Conservation (phyloP, 2,888 invertebrate genomes). For the Hypercompe scribonia region DNA sequence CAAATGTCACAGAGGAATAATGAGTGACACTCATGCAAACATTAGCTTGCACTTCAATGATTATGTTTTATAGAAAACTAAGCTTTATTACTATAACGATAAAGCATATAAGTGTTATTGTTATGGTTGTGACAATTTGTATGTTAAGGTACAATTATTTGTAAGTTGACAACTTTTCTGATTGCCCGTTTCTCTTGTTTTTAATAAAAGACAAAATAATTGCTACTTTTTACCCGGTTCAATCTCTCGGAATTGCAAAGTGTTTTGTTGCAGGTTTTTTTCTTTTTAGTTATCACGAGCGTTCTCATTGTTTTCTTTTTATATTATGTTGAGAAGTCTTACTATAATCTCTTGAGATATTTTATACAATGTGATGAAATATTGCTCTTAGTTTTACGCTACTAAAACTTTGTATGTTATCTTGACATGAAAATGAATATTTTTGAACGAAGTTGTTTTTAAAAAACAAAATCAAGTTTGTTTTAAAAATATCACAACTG, state of each 20-base stretch:
- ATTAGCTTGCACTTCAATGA: not conserved
- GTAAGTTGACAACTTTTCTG: conserved; percentile 32
- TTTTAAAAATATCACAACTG: too few relatives aligned
- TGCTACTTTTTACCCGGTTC: conserved; percentile 25
- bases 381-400: too few relatives aligned
- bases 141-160: conserved; percentile 29
- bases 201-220: conserved; percentile 38
- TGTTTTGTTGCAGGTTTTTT: conserved; percentile 24
- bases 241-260: conserved; percentile 26
- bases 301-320: conserved; percentile 20
- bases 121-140: not conserved
- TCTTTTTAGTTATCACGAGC: conserved; percentile 20
- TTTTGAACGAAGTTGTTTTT: not conserved
- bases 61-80: conserved; percentile 3
- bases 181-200: conserved; percentile 28
- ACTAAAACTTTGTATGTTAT: not conserved
- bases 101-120: not conserved
- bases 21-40: conserved; percentile 27
- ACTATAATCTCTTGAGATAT: conserved; percentile 14
- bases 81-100: fast-evolving
- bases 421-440: not conserved
- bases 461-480: not conserved
- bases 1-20: conserved; percentile 31
- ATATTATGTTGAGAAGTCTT: conserved; percentile 7
- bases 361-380: not conserved